A percentile compares a stretch with the other conserved stretches of the same genome.
These are phyloP conservation scores for Drosophila hydei DNA, from an alignment of 1,140 invertebrate species.

Conservation along the genomic window DNA sequence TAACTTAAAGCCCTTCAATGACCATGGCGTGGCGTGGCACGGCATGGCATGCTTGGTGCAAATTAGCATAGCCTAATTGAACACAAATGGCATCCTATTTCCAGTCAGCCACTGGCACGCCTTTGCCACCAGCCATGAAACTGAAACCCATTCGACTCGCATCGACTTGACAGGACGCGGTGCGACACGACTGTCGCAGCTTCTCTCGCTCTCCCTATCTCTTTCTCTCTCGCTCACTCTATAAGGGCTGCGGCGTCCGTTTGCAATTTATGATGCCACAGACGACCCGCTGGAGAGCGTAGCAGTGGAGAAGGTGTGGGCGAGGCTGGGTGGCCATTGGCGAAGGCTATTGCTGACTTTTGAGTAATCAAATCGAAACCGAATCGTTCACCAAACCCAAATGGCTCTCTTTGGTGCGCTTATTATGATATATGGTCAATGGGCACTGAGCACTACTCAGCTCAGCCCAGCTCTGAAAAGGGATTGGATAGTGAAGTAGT, in stretches of 20 bases:
- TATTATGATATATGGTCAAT: conserved; percentile 71
- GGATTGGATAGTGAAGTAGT: neutral
- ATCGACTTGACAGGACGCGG: conserved; percentile 17
- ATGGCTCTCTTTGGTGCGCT: conserved; percentile 74
- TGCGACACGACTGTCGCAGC: conserved; percentile 21
- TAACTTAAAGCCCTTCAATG: neutral
- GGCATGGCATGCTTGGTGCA: conserved; percentile 41
- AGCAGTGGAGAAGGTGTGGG: neutral
- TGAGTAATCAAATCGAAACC: conserved; percentile 56
- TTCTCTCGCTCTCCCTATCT: neutral
- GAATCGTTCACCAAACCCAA: conserved; percentile 63
- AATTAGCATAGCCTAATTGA: conserved; percentile 82
- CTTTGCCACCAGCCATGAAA: conserved; percentile 58
- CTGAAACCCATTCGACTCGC: conserved; percentile 44
- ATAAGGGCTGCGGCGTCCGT: conserved; percentile 46
- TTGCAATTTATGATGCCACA: conserved; percentile 76
- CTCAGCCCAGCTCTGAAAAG: neutral
- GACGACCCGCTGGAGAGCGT: conserved; percentile 43
- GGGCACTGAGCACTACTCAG: conserved; percentile 28
- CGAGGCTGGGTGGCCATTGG: neutral
- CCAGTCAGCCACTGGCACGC: conserved; percentile 30
- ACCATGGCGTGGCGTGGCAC: too few relatives aligned
- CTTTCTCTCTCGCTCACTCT: too few relatives aligned
- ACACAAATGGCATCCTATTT: conserved; percentile 80
- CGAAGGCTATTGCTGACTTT: conserved; percentile 39